A percentile compares a stretch with the other conserved stretches of the same genome.
Conservation (phyloP, 2,113 vertebrate species). For the Callipepla californica region DNA sequence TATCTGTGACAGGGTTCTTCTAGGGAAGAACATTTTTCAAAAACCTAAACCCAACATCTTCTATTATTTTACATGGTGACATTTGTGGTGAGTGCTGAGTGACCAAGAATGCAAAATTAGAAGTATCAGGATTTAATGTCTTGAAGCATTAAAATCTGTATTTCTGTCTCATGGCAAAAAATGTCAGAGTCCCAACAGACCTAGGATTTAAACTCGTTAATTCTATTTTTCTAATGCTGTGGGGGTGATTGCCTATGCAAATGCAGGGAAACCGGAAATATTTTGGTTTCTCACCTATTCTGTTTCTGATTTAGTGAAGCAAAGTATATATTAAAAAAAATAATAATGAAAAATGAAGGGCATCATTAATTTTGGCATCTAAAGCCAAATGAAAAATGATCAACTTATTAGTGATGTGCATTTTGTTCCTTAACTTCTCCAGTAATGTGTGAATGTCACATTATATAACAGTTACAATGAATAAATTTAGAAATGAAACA, state of each 20-base stretch:
- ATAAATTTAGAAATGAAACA: constrained; percentile 67
- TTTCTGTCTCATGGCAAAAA: neutral
- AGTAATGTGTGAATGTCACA: constrained; percentile 74
- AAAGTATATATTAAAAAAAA: neutral
- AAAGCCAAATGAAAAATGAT: constrained; percentile 74
- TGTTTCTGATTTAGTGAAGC: constrained; percentile 46
- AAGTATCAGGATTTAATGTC: constrained; percentile 7
- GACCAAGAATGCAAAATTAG: neutral
- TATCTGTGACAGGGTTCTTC: neutral
- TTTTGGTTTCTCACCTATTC: constrained; percentile 17
- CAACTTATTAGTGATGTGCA: constrained; percentile 61
- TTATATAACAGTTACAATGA: constrained; percentile 68
- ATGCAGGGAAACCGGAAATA: neutral
- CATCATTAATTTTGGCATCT: constrained; percentile 70
- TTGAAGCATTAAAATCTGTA: neutral
- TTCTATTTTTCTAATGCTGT: neutral
- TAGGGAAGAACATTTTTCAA: neutral
- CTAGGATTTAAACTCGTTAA: neutral
- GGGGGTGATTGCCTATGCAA: neutral
- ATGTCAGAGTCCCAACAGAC: constrained; percentile 11
- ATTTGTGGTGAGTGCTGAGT: neutral
- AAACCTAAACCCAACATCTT: neutral
- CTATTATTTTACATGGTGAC: neutral
- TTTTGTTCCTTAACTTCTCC: constrained; percentile 70
- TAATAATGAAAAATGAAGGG: constrained; percentile 59